Conservation (phyloP, 2,797 vertebrate species). For the Distichodus sexfasciatus region DNA sequence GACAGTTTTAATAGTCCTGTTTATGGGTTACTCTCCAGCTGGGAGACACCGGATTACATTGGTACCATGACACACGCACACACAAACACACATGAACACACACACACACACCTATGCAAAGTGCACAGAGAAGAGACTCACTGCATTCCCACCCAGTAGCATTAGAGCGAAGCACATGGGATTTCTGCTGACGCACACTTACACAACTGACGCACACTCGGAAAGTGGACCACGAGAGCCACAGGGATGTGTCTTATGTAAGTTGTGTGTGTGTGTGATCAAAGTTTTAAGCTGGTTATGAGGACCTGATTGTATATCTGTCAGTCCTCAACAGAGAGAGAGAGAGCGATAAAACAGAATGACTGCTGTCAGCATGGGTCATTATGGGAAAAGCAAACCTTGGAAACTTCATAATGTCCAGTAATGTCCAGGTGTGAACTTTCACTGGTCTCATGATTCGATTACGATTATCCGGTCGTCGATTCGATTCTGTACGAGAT, state of each 20-base stretch:
- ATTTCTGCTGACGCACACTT: constrained; percentile 23
- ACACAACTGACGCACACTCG: background rate
- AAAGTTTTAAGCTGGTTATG: background rate
- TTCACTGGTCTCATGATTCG: too few relatives aligned
- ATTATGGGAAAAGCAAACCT: too few relatives aligned
- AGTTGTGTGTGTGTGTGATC: background rate
- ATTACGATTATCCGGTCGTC: too few relatives aligned
- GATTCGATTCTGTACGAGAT: too few relatives aligned
- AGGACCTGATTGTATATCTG: too few relatives aligned
- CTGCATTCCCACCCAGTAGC: constrained; percentile 20
- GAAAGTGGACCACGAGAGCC: constrained; percentile 2
- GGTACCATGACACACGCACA: background rate
- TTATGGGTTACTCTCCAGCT: constrained; percentile 42
- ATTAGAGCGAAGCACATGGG: constrained; percentile 8
- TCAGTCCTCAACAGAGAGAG: too few relatives aligned
- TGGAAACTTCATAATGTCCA: too few relatives aligned
- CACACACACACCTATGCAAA: constrained; percentile 1
- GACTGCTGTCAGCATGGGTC: too few relatives aligned
- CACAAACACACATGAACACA: constrained; percentile 15
- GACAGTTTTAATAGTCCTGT: constrained; percentile 38
- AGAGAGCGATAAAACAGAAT: too few relatives aligned
- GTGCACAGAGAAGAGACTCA: constrained; percentile 4
- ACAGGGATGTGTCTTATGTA: background rate
- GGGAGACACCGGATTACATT: constrained; percentile 34
- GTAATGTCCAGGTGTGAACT: too few relatives aligned